Percentiles rank a stretch among this genome's conserved stretches.
Conservation (phyloP, 92 coral and sea anemone species). For the Chrysogorgia sp. region DNA sequence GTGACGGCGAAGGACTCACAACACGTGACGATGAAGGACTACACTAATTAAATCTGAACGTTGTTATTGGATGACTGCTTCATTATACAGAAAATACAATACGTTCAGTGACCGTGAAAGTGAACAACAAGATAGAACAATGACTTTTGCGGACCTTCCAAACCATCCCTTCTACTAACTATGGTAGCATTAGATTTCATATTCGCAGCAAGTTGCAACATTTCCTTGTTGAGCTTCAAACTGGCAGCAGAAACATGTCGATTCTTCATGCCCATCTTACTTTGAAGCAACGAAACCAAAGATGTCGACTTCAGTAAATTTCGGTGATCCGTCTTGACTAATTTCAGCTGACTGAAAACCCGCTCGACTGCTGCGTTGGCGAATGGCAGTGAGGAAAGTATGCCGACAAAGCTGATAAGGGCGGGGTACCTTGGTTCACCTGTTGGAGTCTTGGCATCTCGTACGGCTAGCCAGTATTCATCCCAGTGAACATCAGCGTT, state of each 20-base stretch:
- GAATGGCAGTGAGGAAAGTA: slow-evolving; percentile 20
- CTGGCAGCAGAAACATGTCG: slow-evolving; percentile 1
- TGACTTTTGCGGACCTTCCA: no score
- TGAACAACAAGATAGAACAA: no score
- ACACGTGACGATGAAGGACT: no score
- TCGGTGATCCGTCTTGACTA: slow-evolving; percentile 6
- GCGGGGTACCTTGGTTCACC: slow-evolving; percentile 18
- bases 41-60: no score
- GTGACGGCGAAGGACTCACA: no score
- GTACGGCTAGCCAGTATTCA: slow-evolving; percentile 19
- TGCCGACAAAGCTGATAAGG: slow-evolving; percentile 1
- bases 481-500: slow-evolving; percentile 13
- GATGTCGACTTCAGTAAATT: slow-evolving; percentile 6
- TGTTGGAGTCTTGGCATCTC: slow-evolving; percentile 18
- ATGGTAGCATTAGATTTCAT: slow-evolving; percentile 32
- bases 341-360: slow-evolving; percentile 17
- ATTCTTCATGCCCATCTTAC: slow-evolving; percentile 20
- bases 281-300: slow-evolving; percentile 30
- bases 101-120: no score
- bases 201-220: slow-evolving; percentile 4
- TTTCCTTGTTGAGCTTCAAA: not conserved
- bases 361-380: slow-evolving; percentile 19
- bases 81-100: no score
- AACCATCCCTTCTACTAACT: no score
- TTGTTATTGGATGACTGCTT: no score